These are phyloP conservation scores for Petrocephalus schoutedeni DNA, from an alignment of 2,797 vertebrate species.

Conservation along the genomic window DNA sequence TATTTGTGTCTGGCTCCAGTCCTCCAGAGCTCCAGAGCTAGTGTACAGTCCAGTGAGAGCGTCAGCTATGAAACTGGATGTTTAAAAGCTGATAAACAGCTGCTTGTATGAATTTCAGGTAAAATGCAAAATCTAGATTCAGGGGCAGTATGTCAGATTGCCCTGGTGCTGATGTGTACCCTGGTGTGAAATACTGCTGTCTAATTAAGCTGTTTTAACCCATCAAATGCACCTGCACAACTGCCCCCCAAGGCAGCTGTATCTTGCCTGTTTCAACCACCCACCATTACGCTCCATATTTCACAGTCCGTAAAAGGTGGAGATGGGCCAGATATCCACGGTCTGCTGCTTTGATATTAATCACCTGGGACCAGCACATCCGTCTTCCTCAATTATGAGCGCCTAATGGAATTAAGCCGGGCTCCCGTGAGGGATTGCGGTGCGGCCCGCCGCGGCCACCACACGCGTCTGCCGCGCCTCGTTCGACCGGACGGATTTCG, in stretches of 20 bases:
- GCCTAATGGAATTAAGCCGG: constrained; percentile 2
- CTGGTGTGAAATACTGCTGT: neutral
- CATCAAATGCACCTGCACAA: neutral
- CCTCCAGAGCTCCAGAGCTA: neutral
- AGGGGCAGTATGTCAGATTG: neutral
- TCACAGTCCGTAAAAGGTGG: neutral
- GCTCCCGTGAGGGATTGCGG: neutral
- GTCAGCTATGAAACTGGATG: neutral
- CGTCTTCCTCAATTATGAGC: constrained; percentile 16
- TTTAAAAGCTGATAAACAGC: neutral
- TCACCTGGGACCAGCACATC: neutral
- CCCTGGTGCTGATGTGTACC: neutral
- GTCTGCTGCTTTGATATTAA: constrained; percentile 16
- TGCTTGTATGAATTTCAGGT: neutral
- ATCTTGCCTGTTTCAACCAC: neutral
- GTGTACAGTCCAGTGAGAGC: neutral
- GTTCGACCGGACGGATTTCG: neutral
- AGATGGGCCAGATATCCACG: neutral
- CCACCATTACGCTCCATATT: neutral
- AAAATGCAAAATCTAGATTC: neutral
- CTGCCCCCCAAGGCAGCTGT: neutral
- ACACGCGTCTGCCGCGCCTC: neutral
- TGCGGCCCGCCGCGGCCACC: neutral
- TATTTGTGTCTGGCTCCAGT: neutral
- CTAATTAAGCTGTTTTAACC: neutral